Evolutionary conservation across 2,888 invertebrate genomes (phyloP).

Genomic region (Acleris emargana): DNA sequence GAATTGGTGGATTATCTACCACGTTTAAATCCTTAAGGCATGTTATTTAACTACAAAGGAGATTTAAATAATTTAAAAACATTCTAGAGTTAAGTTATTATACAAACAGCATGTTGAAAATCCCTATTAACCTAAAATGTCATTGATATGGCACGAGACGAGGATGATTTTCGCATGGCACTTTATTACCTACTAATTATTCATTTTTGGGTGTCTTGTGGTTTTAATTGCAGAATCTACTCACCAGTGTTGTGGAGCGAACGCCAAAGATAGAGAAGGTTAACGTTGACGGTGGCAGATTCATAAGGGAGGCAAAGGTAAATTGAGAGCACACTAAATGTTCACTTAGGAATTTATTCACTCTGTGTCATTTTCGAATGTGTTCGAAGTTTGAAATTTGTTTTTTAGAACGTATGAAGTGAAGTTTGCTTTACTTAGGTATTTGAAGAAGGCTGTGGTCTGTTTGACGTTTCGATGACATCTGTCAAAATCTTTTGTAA

Average conservation of each 20-base stretch:
- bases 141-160: constrained; percentile 10
- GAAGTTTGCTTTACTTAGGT: neutral
- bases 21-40: constrained; percentile 30
- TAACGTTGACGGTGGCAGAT: constrained; percentile 96
- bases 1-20: constrained; percentile 31
- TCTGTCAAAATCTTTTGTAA: no score
- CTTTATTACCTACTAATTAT: constrained; percentile 38
- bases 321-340: constrained; percentile 55
- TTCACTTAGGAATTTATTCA: constrained; percentile 36
- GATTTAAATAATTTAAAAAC: constrained; percentile 13
- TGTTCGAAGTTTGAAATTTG: constrained; percentile 2
- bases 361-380: constrained; percentile 51
- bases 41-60: constrained; percentile 13
- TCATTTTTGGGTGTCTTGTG: constrained; percentile 63
- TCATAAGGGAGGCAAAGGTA: constrained; percentile 99
- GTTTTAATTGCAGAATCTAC: constrained; percentile 89
- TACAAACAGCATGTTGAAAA: constrained; percentile 21
- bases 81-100: neutral
- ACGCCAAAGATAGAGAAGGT: constrained; percentile 97
- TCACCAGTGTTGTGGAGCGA: constrained; percentile 96
- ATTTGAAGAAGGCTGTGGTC: no score
- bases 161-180: constrained; percentile 26
- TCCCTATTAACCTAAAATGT: constrained; percentile 5
- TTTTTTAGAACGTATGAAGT: neutral
- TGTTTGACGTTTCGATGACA: no score